Conservation (phyloP, 2,888 invertebrate species). For the Pristionchus maxplancki region DNA sequence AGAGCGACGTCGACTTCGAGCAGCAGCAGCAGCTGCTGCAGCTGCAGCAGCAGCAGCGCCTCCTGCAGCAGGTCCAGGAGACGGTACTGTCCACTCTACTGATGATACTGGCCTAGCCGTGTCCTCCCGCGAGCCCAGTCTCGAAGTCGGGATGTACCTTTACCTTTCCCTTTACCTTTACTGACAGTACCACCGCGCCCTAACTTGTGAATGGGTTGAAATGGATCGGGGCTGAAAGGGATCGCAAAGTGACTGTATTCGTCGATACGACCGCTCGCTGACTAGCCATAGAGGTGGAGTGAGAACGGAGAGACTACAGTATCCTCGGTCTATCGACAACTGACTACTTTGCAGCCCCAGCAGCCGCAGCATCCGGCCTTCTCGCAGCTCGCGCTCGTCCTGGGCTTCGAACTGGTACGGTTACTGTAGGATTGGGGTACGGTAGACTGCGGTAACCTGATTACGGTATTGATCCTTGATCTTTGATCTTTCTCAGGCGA, state of each 20-base stretch:
- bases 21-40: not conserved
- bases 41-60: constrained; percentile 11
- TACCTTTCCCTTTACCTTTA: no score
- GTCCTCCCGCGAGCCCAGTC: no score
- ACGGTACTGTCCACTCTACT: no score
- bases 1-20: not conserved
- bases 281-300: no score
- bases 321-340: not conserved
- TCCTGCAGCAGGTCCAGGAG: not conserved
- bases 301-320: not conserved
- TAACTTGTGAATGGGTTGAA: no score
- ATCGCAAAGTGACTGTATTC: no score
- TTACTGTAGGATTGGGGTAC: no score
- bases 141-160: no score
- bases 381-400: constrained; percentile 41
- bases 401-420: constrained; percentile 29
- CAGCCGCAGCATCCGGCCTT: constrained; percentile 32
- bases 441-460: not conserved
- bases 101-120: no score
- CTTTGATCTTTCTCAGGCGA: constrained; percentile 14
- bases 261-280: no score
- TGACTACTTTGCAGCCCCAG: not conserved
- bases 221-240: no score
- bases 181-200: no score
- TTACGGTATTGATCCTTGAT: not conserved